These are phyloP conservation scores for Coluber constrictor DNA, from an alignment of 2,797 vertebrate species.

Conservation along the genomic window DNA sequence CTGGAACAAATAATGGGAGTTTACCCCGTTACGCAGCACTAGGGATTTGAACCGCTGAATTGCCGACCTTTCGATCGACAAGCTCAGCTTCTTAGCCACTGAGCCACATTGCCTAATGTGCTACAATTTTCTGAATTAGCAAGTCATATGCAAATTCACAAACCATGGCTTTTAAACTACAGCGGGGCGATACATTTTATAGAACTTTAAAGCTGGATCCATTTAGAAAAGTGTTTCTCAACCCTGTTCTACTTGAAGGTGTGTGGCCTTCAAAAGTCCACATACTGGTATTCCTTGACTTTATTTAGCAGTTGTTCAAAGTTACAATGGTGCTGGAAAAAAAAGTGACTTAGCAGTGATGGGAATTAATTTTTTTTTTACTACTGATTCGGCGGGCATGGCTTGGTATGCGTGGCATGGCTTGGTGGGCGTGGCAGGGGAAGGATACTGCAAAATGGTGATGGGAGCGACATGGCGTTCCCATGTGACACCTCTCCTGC, in stretches of 20 bases:
- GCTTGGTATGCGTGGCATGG: too few species aligned
- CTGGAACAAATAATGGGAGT: fast-evolving
- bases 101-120: background rate
- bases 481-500: too few species aligned
- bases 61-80: too few species aligned
- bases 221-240: background rate
- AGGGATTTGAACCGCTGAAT: too few species aligned
- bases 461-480: too few species aligned
- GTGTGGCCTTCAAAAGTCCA: background rate
- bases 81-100: too few species aligned
- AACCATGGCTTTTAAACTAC: background rate
- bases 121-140: background rate
- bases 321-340: background rate
- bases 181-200: background rate
- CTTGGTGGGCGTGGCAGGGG: too few species aligned
- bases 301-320: background rate
- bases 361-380: too few species aligned
- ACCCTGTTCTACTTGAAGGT: background rate
- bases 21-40: too few species aligned
- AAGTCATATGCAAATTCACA: background rate
- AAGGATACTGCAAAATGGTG: too few species aligned
- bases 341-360: background rate
- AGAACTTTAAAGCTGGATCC: background rate
- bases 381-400: too few species aligned
- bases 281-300: background rate